Percentiles rank a stretch among this genome's conserved stretches.
phyloP scores from a whole-genome alignment of 1,140 invertebrate genomes.

The Proctacanthus coquilletti region DNA sequence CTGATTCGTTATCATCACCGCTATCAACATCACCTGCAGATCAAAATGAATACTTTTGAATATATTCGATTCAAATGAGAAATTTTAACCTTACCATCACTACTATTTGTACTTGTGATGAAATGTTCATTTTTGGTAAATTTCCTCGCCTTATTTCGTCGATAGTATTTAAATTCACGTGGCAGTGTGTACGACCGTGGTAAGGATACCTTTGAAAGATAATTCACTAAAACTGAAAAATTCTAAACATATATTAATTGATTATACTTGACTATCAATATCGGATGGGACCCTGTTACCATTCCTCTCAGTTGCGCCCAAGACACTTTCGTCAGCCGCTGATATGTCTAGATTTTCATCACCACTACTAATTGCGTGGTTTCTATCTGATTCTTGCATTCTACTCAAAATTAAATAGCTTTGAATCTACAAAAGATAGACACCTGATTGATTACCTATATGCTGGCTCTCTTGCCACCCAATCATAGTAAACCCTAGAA shows the following conservation, averaged over 20 bases:
- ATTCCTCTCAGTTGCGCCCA: conserved; percentile 2
- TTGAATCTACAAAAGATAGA: neutral
- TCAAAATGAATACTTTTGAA: conserved; percentile 2
- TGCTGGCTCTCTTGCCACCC: conserved; percentile 27
- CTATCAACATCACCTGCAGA: conserved; percentile 45
- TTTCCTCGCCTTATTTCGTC: conserved; percentile 35
- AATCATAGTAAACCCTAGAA: conserved; percentile 32
- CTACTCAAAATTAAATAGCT: neutral
- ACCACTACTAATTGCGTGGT: conserved; percentile 1
- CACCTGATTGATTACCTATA: neutral
- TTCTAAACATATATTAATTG: neutral
- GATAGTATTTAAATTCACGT: conserved; percentile 68
- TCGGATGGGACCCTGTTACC: conserved; percentile 32
- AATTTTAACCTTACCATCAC: conserved; percentile 46
- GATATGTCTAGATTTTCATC: conserved; percentile 5
- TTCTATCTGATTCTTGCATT: neutral
- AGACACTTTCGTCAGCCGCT: conserved; percentile 7
- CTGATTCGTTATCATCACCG: conserved; percentile 43
- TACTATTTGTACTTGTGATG: conserved; percentile 66
- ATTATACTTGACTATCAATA: conserved; percentile 47
- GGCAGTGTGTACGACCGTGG: conserved; percentile 71
- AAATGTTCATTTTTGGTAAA: conserved; percentile 41
- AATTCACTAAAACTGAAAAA: neutral
- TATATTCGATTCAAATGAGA: conserved; percentile 6
- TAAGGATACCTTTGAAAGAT: conserved; percentile 44